Conservation (phyloP, 2,797 vertebrate species). For the Sebastes diaconus region DNA sequence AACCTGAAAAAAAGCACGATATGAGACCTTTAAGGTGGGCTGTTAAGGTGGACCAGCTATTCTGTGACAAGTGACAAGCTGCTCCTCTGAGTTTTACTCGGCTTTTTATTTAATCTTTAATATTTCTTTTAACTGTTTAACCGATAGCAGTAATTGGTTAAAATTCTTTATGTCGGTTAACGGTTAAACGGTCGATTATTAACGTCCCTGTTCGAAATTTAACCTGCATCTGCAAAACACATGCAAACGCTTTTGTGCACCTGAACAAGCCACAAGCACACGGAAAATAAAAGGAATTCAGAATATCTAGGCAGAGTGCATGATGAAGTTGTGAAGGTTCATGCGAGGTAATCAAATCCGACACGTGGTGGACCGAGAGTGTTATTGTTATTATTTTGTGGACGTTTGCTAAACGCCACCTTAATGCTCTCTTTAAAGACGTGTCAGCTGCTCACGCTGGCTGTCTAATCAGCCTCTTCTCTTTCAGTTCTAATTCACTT, state of each 20-base stretch:
- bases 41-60: too few relatives aligned
- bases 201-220: slow-evolving; percentile 27
- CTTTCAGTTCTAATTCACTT: slow-evolving; percentile 81
- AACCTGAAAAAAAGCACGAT: too few relatives aligned
- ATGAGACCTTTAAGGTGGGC: too few relatives aligned
- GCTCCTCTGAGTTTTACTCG: too few relatives aligned
- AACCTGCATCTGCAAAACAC: slow-evolving; percentile 48
- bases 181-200: too few relatives aligned
- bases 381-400: slow-evolving; percentile 58
- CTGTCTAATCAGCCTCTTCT: slow-evolving; percentile 62
- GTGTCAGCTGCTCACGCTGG: slow-evolving; percentile 61
- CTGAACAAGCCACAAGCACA: slow-evolving; percentile 5
- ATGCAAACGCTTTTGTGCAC: slow-evolving; percentile 6
- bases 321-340: slow-evolving; percentile 10
- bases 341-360: slow-evolving; percentile 48
- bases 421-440: slow-evolving; percentile 56
- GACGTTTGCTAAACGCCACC: slow-evolving; percentile 49
- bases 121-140: too few relatives aligned
- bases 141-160: too few relatives aligned
- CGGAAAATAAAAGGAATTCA: not conserved
- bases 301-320: not conserved
- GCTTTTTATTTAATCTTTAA: too few relatives aligned
- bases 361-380: slow-evolving; percentile 31
- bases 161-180: too few relatives aligned
- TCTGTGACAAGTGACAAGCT: too few relatives aligned